Evolutionary conservation across 2,113 vertebrate genomes (phyloP).

Genomic region (Atractosteus spatula): DNA sequence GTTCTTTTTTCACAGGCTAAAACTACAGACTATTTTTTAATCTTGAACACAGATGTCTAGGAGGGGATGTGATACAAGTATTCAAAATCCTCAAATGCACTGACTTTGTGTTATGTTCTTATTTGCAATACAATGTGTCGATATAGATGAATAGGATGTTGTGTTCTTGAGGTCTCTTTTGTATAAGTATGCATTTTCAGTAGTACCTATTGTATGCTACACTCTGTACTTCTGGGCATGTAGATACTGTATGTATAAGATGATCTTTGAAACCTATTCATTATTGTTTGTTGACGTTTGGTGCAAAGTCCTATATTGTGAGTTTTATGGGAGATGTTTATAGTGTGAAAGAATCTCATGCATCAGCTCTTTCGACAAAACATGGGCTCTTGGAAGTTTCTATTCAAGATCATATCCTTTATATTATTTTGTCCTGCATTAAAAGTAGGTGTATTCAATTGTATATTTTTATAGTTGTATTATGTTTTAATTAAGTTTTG

Average conservation of each 20-base stretch:
- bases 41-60: too few species aligned
- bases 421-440: background rate
- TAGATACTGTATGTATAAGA: background rate
- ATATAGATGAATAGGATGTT: too few species aligned
- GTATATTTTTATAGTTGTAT: constrained; percentile 3
- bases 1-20: too few species aligned
- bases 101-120: too few species aligned
- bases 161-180: too few species aligned
- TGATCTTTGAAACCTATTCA: background rate
- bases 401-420: background rate
- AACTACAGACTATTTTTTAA: too few species aligned
- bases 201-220: too few species aligned
- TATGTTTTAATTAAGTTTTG: background rate
- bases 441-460: constrained; percentile 6
- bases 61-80: too few species aligned
- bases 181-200: too few species aligned
- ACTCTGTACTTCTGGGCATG: too few species aligned
- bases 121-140: too few species aligned
- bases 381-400: constrained; percentile 12
- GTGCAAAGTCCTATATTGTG: constrained; percentile 6
- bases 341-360: background rate
- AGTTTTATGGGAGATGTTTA: constrained; percentile 8
- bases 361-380: background rate
- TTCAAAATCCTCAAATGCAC: too few species aligned
- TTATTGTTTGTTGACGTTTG: background rate